phyloP scores from a whole-genome alignment of 2,888 invertebrate genomes.

The Cheilosia vulpina region DNA sequence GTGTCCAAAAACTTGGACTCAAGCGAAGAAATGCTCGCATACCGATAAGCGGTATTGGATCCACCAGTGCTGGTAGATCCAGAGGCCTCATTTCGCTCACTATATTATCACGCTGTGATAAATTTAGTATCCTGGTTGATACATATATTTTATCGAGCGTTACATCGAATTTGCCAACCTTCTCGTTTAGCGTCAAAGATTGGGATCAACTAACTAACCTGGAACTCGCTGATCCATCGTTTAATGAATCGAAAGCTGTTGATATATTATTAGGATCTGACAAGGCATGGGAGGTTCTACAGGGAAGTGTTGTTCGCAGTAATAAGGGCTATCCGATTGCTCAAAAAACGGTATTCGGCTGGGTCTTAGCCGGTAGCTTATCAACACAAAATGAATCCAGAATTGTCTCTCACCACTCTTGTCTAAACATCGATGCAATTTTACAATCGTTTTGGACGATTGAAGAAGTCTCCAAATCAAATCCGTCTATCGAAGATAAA shows the following conservation, averaged over 20 bases:
- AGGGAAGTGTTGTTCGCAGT: background rate
- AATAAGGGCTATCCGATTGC: background rate
- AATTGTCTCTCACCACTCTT: background rate
- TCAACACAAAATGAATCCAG: background rate
- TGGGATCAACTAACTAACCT: background rate
- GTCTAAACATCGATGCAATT: background rate
- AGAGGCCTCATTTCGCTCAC: no score
- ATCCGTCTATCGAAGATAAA: background rate
- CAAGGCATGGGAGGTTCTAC: background rate
- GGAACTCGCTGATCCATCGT: background rate
- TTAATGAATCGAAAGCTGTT: background rate
- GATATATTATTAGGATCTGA: background rate
- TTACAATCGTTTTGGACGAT: background rate
- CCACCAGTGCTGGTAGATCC: no score
- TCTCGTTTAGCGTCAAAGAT: background rate
- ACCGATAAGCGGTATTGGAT: background rate
- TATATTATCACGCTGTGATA: no score
- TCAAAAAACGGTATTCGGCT: background rate
- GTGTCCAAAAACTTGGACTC: constrained; percentile 3
- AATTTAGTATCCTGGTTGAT: background rate
- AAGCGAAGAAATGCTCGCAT: background rate
- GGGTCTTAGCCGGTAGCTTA: background rate
- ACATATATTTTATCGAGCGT: background rate
- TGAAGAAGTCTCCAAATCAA: background rate
- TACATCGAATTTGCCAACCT: background rate